Base-by-base conservation (phyloP, 2,888 invertebrate genomes). In the Agriopis aurantiaria region DNA sequence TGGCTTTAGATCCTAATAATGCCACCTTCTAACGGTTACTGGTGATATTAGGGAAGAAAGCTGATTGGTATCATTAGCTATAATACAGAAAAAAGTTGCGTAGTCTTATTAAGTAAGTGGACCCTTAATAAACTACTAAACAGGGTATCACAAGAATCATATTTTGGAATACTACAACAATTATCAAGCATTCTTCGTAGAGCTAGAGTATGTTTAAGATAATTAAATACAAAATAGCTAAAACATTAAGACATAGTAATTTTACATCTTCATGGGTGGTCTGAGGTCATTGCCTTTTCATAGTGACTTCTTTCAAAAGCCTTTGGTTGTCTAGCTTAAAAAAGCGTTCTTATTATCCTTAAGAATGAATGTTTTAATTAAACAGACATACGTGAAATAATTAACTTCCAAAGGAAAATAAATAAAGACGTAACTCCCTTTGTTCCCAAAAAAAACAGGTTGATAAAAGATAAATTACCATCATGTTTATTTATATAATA, bases 1-100 rank as follows among this genome's bases (percentile, higher is more conserved):
- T 46, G 46, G 62, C 43, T 53, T 52, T 53, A 46, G 46, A 53
- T 55, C 5, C 12, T 46, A 49, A 45, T 23, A 8, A 41, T 43
- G n/a, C 43, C 23, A 58, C 11, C 10, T 58, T 23, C 6, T 33
- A 23, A 8, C 14, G n/a, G 43, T 43, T 33, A 8, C 12, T 33
- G 3, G 33, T 3, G 33, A 33, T 33, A 33, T 58, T 48, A 33
- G 2, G 10, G 23, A 58, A 58, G 58, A 58, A 58, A 48, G 23
- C 33, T 17, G 8, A 41, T 58, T 46, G 8, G 0, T 40, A 33
- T 33, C 33, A 33, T 33, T 33, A 5, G 33, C 4, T 33, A 33
- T 33, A 23, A 33, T 33, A 33, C 5, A 33, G 33, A 33, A 33
- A 33, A 33, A 33, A 33, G 17, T 23, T 1, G 17, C 17, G 17